Conservation (phyloP, 1,140 invertebrate species). For the Drosophila mojavensis region DNA sequence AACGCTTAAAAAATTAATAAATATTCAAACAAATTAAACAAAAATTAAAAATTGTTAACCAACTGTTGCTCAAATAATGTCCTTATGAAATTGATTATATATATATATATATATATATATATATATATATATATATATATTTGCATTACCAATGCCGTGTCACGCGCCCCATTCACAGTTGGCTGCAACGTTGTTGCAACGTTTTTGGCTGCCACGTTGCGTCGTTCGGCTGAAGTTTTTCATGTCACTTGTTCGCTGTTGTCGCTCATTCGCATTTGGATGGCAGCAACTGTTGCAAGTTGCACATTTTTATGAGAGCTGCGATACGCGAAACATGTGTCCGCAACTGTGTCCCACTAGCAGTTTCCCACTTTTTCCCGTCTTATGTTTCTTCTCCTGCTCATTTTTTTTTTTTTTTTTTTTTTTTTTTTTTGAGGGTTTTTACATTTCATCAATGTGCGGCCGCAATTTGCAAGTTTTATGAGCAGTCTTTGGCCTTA, state of each 20-base stretch:
- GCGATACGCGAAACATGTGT: slow-evolving; percentile 25
- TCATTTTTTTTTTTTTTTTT: background rate
- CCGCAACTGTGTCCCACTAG: slow-evolving; percentile 5
- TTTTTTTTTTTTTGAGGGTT: slow-evolving; percentile 9
- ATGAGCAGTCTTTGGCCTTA: slow-evolving; percentile 32
- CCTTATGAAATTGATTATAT: no score
- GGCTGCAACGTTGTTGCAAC: slow-evolving; percentile 25
- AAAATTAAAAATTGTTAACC: no score
- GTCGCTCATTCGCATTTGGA: slow-evolving; percentile 23
- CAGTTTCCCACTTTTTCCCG: slow-evolving; percentile 2
- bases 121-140: no score
- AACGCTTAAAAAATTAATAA: no score
- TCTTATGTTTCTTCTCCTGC: background rate
- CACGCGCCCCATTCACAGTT: slow-evolving; percentile 12
- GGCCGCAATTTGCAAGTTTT: slow-evolving; percentile 54
- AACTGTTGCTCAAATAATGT: no score
- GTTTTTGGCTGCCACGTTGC: slow-evolving; percentile 16
- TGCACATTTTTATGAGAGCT: slow-evolving; percentile 55
- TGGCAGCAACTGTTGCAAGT: slow-evolving; percentile 51
- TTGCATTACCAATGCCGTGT: background rate
- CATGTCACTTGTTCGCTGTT: slow-evolving; percentile 22
- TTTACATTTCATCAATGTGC: slow-evolving; percentile 54
- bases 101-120: no score
- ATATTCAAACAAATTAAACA: no score
- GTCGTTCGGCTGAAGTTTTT: slow-evolving; percentile 5